Evolutionary conservation across 2,113 vertebrate species (phyloP).

Genomic region (Geothlypis trichas): DNA sequence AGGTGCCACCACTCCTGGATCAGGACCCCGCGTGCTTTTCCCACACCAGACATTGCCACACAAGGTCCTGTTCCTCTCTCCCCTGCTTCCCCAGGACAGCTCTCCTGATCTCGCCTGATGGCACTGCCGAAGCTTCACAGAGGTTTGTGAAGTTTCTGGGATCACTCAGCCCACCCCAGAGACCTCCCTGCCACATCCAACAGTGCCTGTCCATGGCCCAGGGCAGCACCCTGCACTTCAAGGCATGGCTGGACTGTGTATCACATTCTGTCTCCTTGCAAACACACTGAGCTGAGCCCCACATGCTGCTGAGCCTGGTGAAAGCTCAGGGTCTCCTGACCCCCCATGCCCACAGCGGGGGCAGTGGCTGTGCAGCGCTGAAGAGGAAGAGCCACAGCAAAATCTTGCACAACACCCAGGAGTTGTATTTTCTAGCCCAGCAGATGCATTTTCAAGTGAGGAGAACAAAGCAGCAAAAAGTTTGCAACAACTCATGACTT

Average conservation of each 20-base stretch:
- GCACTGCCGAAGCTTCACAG: neutral
- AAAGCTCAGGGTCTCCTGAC: neutral
- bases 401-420: neutral
- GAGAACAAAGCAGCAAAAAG: neutral
- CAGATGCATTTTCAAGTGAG: neutral
- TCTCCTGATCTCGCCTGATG: neutral
- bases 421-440: neutral
- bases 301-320: neutral
- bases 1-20: neutral
- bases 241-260: neutral
- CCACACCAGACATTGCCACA: neutral
- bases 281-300: neutral
- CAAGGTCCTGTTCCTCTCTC: neutral
- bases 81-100: neutral
- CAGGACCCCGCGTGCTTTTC: neutral
- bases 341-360: fast-evolving
- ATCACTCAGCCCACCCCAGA: neutral
- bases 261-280: neutral
- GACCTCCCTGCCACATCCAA: neutral
- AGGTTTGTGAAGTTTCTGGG: neutral
- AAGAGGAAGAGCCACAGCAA: neutral
- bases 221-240: neutral
- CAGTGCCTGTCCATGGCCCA: neutral
- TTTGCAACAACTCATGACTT: neutral
- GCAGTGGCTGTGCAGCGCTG: neutral